Conservation (phyloP, 2,797 vertebrate species). For the Sebastes taczanowskii region DNA sequence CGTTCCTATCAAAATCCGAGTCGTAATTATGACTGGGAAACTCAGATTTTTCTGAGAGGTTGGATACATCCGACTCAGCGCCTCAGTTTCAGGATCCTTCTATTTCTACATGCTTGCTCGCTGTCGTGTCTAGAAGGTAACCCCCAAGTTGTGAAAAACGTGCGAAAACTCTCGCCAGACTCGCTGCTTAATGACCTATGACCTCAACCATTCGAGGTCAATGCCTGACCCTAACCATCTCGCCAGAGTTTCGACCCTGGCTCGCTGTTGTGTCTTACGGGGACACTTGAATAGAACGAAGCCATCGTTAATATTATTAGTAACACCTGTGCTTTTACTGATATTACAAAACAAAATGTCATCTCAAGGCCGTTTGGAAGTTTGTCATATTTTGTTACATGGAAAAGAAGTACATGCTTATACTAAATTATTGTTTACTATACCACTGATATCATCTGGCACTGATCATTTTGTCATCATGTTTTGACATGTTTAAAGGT, state of each 20-base stretch:
- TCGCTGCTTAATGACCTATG: accelerated
- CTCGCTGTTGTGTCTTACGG: not conserved
- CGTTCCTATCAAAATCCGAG: not conserved
- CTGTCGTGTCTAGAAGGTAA: no score
- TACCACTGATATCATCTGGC: not conserved
- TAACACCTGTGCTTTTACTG: not conserved
- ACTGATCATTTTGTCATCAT: not conserved
- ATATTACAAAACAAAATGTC: not conserved
- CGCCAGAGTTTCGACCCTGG: not conserved
- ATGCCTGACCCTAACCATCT: no score
- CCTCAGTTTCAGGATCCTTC: not conserved
- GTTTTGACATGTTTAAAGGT: not conserved
- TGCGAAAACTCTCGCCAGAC: no score
- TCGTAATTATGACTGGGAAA: not conserved
- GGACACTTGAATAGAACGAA: not conserved
- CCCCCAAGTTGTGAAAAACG: no score
- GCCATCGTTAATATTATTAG: not conserved
- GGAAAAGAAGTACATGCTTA: not conserved
- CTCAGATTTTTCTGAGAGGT: no score
- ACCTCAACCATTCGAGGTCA: no score
- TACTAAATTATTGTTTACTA: not conserved
- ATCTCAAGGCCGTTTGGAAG: not conserved
- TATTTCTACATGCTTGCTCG: not conserved
- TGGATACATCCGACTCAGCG: not conserved
- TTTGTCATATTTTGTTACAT: not conserved